Conservation (phyloP, 2,888 invertebrate genomes). For the Pseudococcus longispinus region DNA sequence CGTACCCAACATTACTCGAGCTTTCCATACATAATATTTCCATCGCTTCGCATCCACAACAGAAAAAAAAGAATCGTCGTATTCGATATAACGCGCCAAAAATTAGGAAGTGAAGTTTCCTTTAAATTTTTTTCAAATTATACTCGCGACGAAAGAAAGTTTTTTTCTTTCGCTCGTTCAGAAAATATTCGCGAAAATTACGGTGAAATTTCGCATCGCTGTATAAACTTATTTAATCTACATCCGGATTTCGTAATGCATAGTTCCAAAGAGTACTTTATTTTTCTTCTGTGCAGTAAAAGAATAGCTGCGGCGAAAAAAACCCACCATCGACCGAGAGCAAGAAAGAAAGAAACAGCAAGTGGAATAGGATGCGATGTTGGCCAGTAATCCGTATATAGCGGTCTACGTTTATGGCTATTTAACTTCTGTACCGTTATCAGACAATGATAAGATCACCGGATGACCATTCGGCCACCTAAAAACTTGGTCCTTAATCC, state of each 20-base stretch:
- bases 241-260: slow-evolving; percentile 27
- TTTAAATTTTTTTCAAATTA: slow-evolving; percentile 4
- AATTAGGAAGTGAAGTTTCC: not conserved
- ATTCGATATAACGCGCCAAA: not conserved
- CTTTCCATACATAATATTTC: not conserved
- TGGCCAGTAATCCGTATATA: slow-evolving; percentile 28
- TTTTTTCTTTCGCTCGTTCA: not conserved
- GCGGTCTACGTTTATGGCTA: slow-evolving; percentile 18
- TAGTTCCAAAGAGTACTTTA: slow-evolving; percentile 10
- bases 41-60: not conserved
- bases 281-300: not conserved
- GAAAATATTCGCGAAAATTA: slow-evolving; percentile 2
- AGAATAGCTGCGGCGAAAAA: not conserved
- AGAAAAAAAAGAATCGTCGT: not conserved
- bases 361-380: not conserved
- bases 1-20: not conserved
- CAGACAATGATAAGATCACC: slow-evolving; percentile 47
- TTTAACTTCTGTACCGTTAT: slow-evolving; percentile 46
- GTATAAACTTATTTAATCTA: slow-evolving; percentile 32
- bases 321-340: not conserved
- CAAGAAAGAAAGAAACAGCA: not conserved
- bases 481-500: slow-evolving; percentile 42
- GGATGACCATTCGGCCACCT: slow-evolving; percentile 41
- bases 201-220: slow-evolving; percentile 6
- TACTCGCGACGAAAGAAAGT: not conserved